A percentile compares a stretch with the other conserved stretches of the same genome.
These are phyloP conservation scores for Caligus rogercresseyi DNA, from an alignment of 1,140 invertebrate genomes.

Conservation along the genomic window DNA sequence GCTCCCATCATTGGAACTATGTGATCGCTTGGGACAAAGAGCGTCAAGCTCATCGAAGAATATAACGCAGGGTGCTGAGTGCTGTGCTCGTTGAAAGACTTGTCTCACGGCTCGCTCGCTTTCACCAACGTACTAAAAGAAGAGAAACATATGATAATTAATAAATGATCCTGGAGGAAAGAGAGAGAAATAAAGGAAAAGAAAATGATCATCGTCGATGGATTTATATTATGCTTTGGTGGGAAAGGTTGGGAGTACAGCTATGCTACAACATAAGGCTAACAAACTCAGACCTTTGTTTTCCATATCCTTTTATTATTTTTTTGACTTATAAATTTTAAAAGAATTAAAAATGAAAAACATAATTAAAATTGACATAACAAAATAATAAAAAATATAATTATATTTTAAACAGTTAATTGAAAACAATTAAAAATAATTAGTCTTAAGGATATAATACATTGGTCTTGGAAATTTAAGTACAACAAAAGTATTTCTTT, in stretches of 20 bases:
- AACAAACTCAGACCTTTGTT: not conserved
- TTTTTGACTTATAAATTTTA: no score
- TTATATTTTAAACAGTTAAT: no score
- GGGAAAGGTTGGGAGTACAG: no score
- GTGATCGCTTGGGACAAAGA: slow-evolving; percentile 70
- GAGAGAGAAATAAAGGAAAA: slow-evolving; percentile 15
- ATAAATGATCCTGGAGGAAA: slow-evolving; percentile 6
- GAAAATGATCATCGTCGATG: not conserved
- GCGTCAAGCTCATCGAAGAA: slow-evolving; percentile 99
- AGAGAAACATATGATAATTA: slow-evolving; percentile 38
- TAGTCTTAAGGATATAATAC: no score
- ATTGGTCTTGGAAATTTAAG: no score
- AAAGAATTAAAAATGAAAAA: no score
- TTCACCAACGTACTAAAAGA: slow-evolving; percentile 84
- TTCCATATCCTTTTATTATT: no score
- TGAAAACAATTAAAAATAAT: no score
- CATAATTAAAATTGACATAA: no score
- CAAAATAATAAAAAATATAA: no score
- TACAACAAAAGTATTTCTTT: no score
- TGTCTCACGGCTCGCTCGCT: slow-evolving; percentile 88
- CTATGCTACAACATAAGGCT: not conserved
- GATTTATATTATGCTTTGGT: no score
- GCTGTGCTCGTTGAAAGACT: slow-evolving; percentile 78
- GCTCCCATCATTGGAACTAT: slow-evolving; percentile 29
- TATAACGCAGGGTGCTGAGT: slow-evolving; percentile 92